These are phyloP conservation scores for Synergus umbraculus DNA, from an alignment of 2,888 invertebrate species.

Conservation along the genomic window DNA sequence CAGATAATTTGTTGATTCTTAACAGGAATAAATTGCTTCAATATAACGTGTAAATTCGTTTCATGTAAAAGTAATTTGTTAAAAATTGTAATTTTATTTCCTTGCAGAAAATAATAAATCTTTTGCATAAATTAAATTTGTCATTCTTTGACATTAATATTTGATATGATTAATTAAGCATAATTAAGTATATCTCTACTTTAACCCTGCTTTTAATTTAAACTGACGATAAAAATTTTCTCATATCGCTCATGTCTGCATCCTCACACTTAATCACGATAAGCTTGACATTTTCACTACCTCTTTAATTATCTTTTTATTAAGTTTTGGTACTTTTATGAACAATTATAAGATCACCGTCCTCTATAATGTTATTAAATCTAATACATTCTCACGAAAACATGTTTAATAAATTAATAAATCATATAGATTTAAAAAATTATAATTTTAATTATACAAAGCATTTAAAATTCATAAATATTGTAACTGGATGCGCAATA, in stretches of 20 bases:
- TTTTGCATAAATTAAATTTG: too few species aligned
- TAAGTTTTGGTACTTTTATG: not conserved
- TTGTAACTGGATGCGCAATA: too few species aligned
- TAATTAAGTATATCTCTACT: not conserved
- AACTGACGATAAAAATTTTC: not conserved
- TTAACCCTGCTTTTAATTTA: not conserved
- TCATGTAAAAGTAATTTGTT: too few species aligned
- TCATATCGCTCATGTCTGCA: not conserved
- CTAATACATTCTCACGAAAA: not conserved
- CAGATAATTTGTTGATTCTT: not conserved
- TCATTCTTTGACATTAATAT: not conserved
- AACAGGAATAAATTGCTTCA: not conserved
- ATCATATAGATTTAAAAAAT: too few species aligned
- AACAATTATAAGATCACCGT: not conserved
- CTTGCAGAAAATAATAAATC: too few species aligned
- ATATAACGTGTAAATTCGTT: too few species aligned
- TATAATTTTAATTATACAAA: too few species aligned
- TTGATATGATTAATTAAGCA: not conserved
- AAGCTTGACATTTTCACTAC: not conserved
- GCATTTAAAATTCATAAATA: too few species aligned
- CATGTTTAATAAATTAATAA: not conserved
- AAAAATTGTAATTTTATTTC: too few species aligned
- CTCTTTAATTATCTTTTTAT: not conserved
- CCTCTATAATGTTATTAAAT: not conserved
- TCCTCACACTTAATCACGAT: conserved; percentile 2